These are phyloP conservation scores for Oscheius sp. DNA, from an alignment of 2,888 invertebrate species.

Conservation along the genomic window DNA sequence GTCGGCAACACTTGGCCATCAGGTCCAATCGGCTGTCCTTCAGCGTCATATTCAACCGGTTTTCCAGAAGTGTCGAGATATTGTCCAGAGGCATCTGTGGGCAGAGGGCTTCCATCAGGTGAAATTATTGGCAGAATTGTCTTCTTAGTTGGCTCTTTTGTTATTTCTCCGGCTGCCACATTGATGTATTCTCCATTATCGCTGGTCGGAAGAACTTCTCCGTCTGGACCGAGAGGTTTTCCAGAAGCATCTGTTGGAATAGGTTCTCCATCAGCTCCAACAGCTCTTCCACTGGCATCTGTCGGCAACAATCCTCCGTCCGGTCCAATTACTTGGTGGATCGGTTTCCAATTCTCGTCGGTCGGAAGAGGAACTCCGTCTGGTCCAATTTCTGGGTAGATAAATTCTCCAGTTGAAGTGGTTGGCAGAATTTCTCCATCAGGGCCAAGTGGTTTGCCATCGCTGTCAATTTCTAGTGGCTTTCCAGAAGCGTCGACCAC, in stretches of 20 bases:
- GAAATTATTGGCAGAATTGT: constrained; percentile 39
- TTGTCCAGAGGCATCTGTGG: constrained; percentile 46
- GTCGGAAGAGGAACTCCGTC: constrained; percentile 48
- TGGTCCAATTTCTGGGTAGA: constrained; percentile 51
- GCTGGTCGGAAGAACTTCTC: constrained; percentile 38
- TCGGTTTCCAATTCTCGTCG: constrained; percentile 39
- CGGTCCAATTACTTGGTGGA: constrained; percentile 43
- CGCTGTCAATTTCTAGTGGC: constrained; percentile 47
- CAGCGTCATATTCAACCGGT: constrained; percentile 9
- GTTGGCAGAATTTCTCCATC: constrained; percentile 26
- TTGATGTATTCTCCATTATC: constrained; percentile 45
- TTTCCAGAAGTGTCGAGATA: constrained; percentile 37
- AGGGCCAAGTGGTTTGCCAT: constrained; percentile 50
- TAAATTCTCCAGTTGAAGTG: constrained; percentile 52
- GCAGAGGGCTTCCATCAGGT: constrained; percentile 41
- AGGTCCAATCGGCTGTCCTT: constrained; percentile 40
- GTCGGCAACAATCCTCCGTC: constrained; percentile 46
- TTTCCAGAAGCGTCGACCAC: constrained; percentile 10
- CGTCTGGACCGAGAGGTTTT: constrained; percentile 33
- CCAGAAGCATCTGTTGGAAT: constrained; percentile 23
- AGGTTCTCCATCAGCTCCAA: constrained; percentile 27
- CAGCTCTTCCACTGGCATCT: constrained; percentile 42
- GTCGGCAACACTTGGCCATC: constrained; percentile 50
- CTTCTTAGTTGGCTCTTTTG: constrained; percentile 51
- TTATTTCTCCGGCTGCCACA: constrained; percentile 47